Percentiles rank a stretch among this genome's conserved stretches.
Conservation (phyloP, 2,113 vertebrate species). For the Pseudorasbora parva region DNA sequence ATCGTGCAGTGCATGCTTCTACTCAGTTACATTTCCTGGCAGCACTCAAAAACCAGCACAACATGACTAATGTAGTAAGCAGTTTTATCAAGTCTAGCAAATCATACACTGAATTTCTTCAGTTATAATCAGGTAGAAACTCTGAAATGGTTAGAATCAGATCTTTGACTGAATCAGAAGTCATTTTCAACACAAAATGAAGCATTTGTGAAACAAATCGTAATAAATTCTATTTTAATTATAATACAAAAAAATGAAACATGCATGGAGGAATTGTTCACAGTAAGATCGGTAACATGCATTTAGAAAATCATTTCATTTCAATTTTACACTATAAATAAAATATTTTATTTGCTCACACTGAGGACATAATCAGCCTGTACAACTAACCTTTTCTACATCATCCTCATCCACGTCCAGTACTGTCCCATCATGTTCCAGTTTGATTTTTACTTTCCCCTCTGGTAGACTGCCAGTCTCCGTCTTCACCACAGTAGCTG, state of each 20-base stretch:
- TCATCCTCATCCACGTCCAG: slow-evolving; percentile 97
- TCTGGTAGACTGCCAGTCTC: slow-evolving; percentile 82
- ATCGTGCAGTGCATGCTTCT: not conserved
- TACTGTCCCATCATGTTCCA: slow-evolving; percentile 87
- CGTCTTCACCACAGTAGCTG: slow-evolving; percentile 87
- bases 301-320: not conserved
- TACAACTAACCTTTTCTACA: slow-evolving; percentile 86
- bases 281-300: not conserved
- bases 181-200: not conserved
- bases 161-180: not conserved
- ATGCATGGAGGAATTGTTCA: not conserved
- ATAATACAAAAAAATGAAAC: not conserved
- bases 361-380: not conserved
- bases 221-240: too few relatives aligned
- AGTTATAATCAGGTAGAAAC: not conserved
- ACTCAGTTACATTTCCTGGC: too few relatives aligned
- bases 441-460: slow-evolving; percentile 90
- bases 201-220: not conserved
- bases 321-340: not conserved
- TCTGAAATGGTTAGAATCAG: too few relatives aligned
- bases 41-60: not conserved
- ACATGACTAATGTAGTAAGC: not conserved
- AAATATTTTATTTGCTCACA: not conserved
- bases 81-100: not conserved
- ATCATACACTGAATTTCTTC: not conserved